Evolutionary conservation across 2,113 vertebrate genomes (phyloP).

Genomic region (Melanostigma gelatinosum): DNA sequence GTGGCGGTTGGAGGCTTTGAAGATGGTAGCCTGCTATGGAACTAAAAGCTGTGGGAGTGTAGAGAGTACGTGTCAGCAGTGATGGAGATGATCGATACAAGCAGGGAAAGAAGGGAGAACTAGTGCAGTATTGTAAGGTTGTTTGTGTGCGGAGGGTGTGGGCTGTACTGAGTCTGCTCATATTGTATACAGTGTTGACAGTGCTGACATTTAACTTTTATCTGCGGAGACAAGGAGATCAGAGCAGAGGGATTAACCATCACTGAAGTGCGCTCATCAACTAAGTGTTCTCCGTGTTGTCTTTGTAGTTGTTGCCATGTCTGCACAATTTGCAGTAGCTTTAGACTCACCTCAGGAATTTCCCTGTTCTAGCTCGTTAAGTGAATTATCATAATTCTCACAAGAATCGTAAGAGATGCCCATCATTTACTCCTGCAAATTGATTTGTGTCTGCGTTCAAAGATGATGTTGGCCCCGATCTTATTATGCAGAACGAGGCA

Average conservation of each 20-base stretch:
- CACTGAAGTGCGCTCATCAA: slow-evolving; percentile 5
- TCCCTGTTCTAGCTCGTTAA: slow-evolving; percentile 1
- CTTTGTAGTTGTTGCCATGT: slow-evolving; percentile 7
- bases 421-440: slow-evolving; percentile 17
- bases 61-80: slow-evolving; percentile 29
- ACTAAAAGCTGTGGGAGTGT: slow-evolving; percentile 27
- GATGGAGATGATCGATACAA: slow-evolving; percentile 37
- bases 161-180: slow-evolving; percentile 1
- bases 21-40: slow-evolving; percentile 31
- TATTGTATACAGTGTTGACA: slow-evolving; percentile 20
- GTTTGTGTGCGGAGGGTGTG: slow-evolving; percentile 17
- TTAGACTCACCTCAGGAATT: not conserved
- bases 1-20: slow-evolving; percentile 38
- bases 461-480: not conserved
- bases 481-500: not conserved
- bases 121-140: slow-evolving; percentile 3
- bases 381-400: slow-evolving; percentile 4
- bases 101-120: not conserved
- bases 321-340: not conserved
- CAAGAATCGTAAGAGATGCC: slow-evolving; percentile 16
- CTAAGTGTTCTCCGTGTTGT: not conserved
- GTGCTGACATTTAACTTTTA: slow-evolving; percentile 23
- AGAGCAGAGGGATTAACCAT: slow-evolving; percentile 26
- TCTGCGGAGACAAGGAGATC: slow-evolving; percentile 14
- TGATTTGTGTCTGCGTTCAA: slow-evolving; percentile 23